Evolutionary conservation across 1,140 invertebrate species (phyloP), one percentile per base, ranked within the genome.

Genomic region (Drosophila burlai): DNA sequence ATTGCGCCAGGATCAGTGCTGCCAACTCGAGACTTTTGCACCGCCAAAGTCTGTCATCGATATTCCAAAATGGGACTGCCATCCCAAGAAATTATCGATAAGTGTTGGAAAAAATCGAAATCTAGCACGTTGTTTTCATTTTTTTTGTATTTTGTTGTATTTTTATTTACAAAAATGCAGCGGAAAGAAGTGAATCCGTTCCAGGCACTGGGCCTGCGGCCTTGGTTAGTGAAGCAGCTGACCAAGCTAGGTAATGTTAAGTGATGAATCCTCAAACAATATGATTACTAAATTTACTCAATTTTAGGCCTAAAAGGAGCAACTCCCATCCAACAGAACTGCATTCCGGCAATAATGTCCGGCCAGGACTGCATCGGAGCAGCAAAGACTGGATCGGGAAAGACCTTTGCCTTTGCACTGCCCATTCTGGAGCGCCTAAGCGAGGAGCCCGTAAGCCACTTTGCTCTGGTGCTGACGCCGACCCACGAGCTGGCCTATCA

Each of bases 331-430:
- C 97, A 98, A 93, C 91, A 95, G 84, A 95, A 96, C 76, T 98
- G 97, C 86, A 97, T 98, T 81, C 96, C 97, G 42, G 93, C 95
- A 36, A 98, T 99, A 80, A 93, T 99, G 47, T 80, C 94, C 76
- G 98, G 98, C 0, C 94, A 95, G 83, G 97, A 99, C 94, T 97
- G 98, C 62, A 98, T 99, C 87, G 98, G 98, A 16, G 96, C 98
- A 80, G 98, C 98, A 2, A 98, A 99, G 94, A 99, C 99, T 40
- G 99, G 99, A 24, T 99, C 98, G 61, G 99, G 99, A 40, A 99
- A 99, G 95, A 99, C 99, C 7, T 96, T 99, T 85, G 97, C 98
- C 0, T 99, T 99, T 95, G 98, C 97, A 6, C 90, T 99, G 21
- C 99, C 99, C 1, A 98, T 99, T 86, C 93, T 99, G 55, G 97